A percentile compares a stretch with the other conserved stretches of the same genome.
Conservation (phyloP, 2,888 invertebrate species). For the Thera britannica region DNA sequence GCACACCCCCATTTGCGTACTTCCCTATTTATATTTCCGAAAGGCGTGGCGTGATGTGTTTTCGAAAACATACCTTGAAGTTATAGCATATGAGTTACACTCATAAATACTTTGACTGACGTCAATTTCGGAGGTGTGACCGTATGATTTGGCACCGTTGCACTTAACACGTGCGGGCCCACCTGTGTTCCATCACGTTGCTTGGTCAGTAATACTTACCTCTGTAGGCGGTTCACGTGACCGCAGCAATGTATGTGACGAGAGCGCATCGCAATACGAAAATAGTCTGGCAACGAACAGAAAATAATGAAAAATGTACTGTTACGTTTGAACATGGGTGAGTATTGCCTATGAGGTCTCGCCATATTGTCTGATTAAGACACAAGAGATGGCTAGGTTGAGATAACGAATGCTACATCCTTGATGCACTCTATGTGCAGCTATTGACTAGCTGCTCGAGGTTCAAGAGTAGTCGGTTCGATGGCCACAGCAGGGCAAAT, state of each 20-base stretch:
- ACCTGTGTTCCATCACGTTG: conserved; percentile 36
- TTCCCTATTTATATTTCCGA: conserved; percentile 12
- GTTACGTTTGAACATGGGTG: not conserved
- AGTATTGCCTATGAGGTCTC: not conserved
- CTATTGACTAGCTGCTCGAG: not conserved
- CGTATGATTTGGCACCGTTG: conserved; percentile 47
- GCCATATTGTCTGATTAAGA: not conserved
- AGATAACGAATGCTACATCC: not conserved
- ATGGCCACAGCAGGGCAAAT: not conserved
- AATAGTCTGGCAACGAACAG: conserved; percentile 11
- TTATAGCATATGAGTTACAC: not conserved
- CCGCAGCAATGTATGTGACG: conserved; percentile 28
- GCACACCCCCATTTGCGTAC: not conserved
- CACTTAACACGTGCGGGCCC: conserved; percentile 48
- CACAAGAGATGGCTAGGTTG: not conserved
- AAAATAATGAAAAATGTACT: not conserved
- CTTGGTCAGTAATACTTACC: conserved; percentile 23
- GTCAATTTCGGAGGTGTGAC: conserved; percentile 58
- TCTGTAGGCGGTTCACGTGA: conserved; percentile 42
- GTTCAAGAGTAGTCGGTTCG: not conserved
- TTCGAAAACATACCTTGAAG: conserved; percentile 6
- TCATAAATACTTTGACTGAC: conserved; percentile 29
- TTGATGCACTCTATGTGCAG: not conserved
- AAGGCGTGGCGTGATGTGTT: conserved; percentile 25
- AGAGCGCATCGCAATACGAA: conserved; percentile 8